Conservation (phyloP, 2,797 vertebrate genomes). For the Phrynocephalus forsythii region DNA sequence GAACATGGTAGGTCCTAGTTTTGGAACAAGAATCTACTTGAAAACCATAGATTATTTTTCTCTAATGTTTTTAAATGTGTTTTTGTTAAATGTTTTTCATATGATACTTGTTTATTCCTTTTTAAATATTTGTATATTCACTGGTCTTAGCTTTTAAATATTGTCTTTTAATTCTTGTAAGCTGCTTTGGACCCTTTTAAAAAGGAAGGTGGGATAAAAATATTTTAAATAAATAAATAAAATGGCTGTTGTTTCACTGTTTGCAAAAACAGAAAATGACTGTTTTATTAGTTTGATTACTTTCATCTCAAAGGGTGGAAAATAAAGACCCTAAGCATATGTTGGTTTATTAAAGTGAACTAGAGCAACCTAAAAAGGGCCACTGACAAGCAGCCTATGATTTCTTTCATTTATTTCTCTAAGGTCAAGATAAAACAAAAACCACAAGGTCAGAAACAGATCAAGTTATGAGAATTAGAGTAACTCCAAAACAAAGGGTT, state of each 20-base stretch:
- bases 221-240: too few relatives aligned
- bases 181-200: too few relatives aligned
- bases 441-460: background rate
- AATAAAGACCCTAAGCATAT: background rate
- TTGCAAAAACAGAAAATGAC: background rate
- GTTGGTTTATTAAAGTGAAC: background rate
- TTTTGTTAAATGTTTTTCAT: too few relatives aligned
- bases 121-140: too few relatives aligned
- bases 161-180: too few relatives aligned
- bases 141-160: too few relatives aligned
- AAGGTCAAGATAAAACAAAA: background rate
- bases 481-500: background rate
- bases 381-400: background rate
- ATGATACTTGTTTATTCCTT: too few relatives aligned
- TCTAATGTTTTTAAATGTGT: too few relatives aligned
- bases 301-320: too few relatives aligned
- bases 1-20: background rate
- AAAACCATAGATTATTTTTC: too few relatives aligned
- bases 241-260: background rate
- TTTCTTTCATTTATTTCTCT: background rate
- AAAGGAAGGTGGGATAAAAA: too few relatives aligned
- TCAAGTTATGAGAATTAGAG: background rate
- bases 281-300: background rate
- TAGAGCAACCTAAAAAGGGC: background rate
- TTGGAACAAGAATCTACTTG: background rate